Evolutionary conservation across 2,888 invertebrate genomes (phyloP), one percentile per base, ranked within the genome.

Genomic region (Oeneis ivallda): DNA sequence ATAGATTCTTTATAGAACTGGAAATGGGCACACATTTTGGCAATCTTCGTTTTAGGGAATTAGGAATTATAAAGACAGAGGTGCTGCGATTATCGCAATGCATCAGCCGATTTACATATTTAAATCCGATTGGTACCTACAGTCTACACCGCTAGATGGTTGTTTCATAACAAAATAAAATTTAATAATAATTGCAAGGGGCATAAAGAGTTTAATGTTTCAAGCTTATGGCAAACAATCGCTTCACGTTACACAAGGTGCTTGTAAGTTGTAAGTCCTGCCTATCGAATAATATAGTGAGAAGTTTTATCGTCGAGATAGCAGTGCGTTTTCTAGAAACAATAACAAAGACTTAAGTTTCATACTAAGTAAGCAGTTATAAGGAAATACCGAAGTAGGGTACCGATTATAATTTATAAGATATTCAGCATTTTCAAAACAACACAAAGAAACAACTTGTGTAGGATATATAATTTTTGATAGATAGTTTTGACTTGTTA

Each of bases 301-400:
- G 49, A 45, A 45, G 15, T 37, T 37, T 37, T 47, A 47, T 9
- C 17, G 47, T 9, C 47, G 17, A 8, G 47, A 47, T 47, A 47
- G 17, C 45, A 15, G n/a, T n/a, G n/a, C n/a, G n/a, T 47, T 50
- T 50, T 50, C 49, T 50, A 50, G 49, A 50, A 49, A 50, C 26
- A 50, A 50, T 50, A 50, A 50, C 26, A 26, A 50, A 50, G 49
- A 50, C 49, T 37, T 37, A 8, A 37, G 49, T 13, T 26, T 50
- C 5, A 26, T 26, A 50, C 26, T 26, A 13, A 50, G 19, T 49
- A 13, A 50, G 19, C 19, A 19, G 19, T 6, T 47, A 15, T 47
- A n/a, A 13, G 2, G 6, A 3, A 15, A 17, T 17, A 47, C 2
- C 1, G 17, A 47, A 47, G 17, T 47, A 47, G 8, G 15, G 9